These are phyloP conservation scores for Drosophila greeni DNA, from an alignment of 2,888 invertebrate genomes.

Conservation along the genomic window DNA sequence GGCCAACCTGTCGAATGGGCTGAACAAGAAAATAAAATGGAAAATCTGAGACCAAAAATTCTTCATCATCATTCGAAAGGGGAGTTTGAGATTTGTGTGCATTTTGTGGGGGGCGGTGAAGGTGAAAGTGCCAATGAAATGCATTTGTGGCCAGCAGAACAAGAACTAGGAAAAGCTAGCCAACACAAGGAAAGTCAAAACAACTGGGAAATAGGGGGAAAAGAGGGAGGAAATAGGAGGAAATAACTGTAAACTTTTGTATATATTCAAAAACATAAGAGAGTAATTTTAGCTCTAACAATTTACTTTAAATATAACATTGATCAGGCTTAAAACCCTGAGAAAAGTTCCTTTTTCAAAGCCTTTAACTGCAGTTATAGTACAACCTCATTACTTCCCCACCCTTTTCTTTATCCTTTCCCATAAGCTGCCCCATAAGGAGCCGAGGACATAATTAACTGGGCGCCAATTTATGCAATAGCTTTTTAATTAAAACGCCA, in stretches of 20 bases:
- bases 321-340: not conserved
- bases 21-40: conserved; percentile 4
- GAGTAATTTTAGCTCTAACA: not conserved
- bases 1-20: not conserved
- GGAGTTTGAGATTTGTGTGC: not conserved
- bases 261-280: not conserved
- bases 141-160: not conserved
- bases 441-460: conserved; percentile 9
- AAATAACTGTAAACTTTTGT: not conserved
- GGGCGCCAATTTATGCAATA: conserved; percentile 21
- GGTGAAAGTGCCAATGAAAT: not conserved
- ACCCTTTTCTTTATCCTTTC: too few relatives aligned
- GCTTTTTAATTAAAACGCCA: conserved; percentile 50
- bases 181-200: not conserved
- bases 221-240: not conserved
- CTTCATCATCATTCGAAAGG: not conserved
- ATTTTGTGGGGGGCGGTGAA: not conserved
- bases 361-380: not conserved
- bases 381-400: not conserved
- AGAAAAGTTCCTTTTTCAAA: too few relatives aligned
- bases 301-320: not conserved
- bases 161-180: not conserved
- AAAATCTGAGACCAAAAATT: not conserved
- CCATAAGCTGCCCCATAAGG: not conserved
- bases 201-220: not conserved